phyloP scores from a whole-genome alignment of 2,888 invertebrate genomes.

The Eulithis testata region DNA sequence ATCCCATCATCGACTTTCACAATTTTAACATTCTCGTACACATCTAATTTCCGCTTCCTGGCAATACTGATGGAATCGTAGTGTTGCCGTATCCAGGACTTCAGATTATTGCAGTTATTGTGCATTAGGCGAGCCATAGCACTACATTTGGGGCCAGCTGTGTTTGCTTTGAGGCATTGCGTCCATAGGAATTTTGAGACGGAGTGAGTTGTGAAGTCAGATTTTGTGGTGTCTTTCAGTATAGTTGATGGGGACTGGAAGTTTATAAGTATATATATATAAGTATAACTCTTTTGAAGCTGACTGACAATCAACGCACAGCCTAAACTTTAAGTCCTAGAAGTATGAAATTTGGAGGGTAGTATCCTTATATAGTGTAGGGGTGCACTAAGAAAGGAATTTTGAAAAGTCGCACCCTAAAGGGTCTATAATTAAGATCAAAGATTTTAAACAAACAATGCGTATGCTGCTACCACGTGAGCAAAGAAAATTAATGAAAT shows the following conservation, averaged over 20 bases:
- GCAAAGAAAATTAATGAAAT: too few relatives aligned
- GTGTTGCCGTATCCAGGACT: slow-evolving; percentile 69
- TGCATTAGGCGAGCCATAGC: slow-evolving; percentile 67
- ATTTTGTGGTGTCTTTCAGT: slow-evolving; percentile 52
- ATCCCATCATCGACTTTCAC: slow-evolving; percentile 62
- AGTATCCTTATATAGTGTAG: too few relatives aligned
- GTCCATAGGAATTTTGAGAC: slow-evolving; percentile 66
- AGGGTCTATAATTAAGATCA: too few relatives aligned
- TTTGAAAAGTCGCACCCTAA: too few relatives aligned
- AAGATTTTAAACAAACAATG: too few relatives aligned
- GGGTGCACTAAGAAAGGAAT: too few relatives aligned
- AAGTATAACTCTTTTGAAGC: too few relatives aligned
- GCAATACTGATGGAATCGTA: slow-evolving; percentile 57
- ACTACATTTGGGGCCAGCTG: slow-evolving; percentile 69
- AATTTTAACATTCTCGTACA: slow-evolving; percentile 45
- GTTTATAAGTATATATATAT: too few relatives aligned
- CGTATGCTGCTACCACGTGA: too few relatives aligned
- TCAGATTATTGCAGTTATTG: slow-evolving; percentile 61
- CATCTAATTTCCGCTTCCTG: slow-evolving; percentile 47
- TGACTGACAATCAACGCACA: too few relatives aligned
- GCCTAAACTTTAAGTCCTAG: too few relatives aligned
- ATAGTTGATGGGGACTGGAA: slow-evolving; percentile 64
- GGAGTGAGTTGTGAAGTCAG: slow-evolving; percentile 55
- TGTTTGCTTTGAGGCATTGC: slow-evolving; percentile 69
- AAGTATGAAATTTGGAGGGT: too few relatives aligned